A percentile compares a stretch with the other conserved stretches of the same genome.
Evolutionary conservation across 2,113 vertebrate species (phyloP).

Genomic region (Halcyon senegalensis): DNA sequence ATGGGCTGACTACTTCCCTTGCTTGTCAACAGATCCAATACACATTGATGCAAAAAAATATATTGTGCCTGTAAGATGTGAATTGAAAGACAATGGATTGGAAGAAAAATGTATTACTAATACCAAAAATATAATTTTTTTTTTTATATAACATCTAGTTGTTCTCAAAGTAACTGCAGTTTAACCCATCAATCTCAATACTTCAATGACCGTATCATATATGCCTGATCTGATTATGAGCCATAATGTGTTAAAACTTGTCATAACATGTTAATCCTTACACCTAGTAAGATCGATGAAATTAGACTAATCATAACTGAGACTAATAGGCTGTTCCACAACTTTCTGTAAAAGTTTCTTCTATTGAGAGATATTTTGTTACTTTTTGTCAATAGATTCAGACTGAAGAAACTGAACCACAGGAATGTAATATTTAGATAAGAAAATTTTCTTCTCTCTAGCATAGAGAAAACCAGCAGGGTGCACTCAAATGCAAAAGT

Average conservation of each 20-base stretch:
- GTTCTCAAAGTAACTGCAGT: background rate
- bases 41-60: conserved; percentile 96
- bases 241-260: background rate
- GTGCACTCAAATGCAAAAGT: conserved; percentile 65
- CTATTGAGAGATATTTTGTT: background rate
- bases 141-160: background rate
- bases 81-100: background rate
- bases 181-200: background rate
- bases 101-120: background rate
- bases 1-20: conserved; percentile 91
- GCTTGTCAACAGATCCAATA: conserved; percentile 89
- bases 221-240: background rate
- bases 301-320: background rate
- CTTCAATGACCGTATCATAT: background rate
- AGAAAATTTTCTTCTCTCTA: background rate
- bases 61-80: conserved; percentile 87
- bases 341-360: background rate
- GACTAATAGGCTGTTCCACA: background rate
- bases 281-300: background rate
- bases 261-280: background rate
- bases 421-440: background rate
- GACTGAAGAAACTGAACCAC: background rate
- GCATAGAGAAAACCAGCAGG: conserved; percentile 48
- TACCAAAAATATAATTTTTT: background rate
- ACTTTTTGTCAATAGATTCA: background rate